Evolutionary conservation across 2,888 invertebrate genomes (phyloP).

Genomic region (Neoitamus cyanurus): DNA sequence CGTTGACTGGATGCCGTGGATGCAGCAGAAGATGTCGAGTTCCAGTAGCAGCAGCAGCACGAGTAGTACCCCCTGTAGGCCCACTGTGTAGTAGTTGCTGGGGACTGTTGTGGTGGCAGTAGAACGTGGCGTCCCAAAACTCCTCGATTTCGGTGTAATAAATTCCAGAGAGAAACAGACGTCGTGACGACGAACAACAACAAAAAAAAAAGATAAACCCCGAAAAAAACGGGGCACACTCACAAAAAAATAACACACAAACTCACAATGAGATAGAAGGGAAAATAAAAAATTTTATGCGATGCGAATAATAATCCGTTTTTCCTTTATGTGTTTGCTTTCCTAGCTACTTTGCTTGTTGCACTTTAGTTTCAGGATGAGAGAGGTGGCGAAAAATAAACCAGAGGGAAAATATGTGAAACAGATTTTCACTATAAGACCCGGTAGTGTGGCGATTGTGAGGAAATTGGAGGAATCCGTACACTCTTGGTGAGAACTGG

Average conservation of each 20-base stretch:
- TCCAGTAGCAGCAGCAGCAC: background rate
- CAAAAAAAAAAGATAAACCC: background rate
- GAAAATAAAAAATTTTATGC: constrained; percentile 20
- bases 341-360: constrained; percentile 16
- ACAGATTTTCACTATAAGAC: background rate
- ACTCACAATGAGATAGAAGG: background rate
- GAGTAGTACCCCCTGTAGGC: background rate
- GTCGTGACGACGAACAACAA: background rate
- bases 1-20: background rate
- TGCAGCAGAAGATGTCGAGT: background rate
- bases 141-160: constrained; percentile 9
- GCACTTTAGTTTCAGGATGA: constrained; percentile 8
- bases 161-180: constrained; percentile 17
- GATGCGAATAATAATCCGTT: constrained; percentile 24
- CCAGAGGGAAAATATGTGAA: background rate
- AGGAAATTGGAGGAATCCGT: background rate
- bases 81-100: background rate
- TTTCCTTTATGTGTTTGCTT: constrained; percentile 18
- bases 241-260: background rate
- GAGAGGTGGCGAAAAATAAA: background rate
- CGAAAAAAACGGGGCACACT: background rate
- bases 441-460: background rate
- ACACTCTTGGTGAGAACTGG: background rate
- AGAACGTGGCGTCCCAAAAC: background rate
- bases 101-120: background rate